Evolutionary conservation across 2,888 invertebrate genomes (phyloP).

Genomic region (Colostygia pectinataria): DNA sequence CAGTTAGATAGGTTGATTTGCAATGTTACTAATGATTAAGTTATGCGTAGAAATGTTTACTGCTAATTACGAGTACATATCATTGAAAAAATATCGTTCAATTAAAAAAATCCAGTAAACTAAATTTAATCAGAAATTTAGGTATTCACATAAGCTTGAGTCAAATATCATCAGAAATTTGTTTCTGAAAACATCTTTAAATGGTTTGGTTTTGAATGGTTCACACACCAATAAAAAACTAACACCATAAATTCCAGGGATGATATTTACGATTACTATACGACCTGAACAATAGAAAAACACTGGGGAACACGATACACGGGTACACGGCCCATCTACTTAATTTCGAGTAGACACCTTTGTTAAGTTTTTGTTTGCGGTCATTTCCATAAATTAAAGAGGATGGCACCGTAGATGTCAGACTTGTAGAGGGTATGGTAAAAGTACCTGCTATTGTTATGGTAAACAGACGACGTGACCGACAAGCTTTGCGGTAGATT

Average conservation of each 20-base stretch:
- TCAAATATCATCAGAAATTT: too few relatives aligned
- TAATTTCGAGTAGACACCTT: slow-evolving; percentile 81
- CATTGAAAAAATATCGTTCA: too few relatives aligned
- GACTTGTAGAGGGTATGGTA: slow-evolving; percentile 44
- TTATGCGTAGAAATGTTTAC: too few relatives aligned
- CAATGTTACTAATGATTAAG: too few relatives aligned
- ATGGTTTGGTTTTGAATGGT: too few relatives aligned
- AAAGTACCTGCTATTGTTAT: slow-evolving; percentile 78
- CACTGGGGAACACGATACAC: slow-evolving; percentile 69
- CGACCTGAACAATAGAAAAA: slow-evolving; percentile 62
- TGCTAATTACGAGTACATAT: too few relatives aligned
- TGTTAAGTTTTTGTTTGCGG: slow-evolving; percentile 79
- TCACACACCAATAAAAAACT: slow-evolving; percentile 38
- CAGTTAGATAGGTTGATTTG: too few relatives aligned
- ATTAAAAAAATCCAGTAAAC: too few relatives aligned
- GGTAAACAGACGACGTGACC: slow-evolving; percentile 71
- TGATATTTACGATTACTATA: slow-evolving; percentile 71
- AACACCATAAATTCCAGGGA: slow-evolving; percentile 47
- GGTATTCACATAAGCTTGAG: too few relatives aligned
- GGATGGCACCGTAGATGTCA: slow-evolving; percentile 57
- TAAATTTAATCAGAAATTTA: too few relatives aligned
- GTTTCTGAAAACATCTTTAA: too few relatives aligned
- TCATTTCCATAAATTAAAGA: slow-evolving; percentile 80
- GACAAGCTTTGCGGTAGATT: slow-evolving; percentile 64
- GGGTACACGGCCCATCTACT: slow-evolving; percentile 75